Conservation (phyloP, 2,888 invertebrate species). For the Dascillus cervinus region DNA sequence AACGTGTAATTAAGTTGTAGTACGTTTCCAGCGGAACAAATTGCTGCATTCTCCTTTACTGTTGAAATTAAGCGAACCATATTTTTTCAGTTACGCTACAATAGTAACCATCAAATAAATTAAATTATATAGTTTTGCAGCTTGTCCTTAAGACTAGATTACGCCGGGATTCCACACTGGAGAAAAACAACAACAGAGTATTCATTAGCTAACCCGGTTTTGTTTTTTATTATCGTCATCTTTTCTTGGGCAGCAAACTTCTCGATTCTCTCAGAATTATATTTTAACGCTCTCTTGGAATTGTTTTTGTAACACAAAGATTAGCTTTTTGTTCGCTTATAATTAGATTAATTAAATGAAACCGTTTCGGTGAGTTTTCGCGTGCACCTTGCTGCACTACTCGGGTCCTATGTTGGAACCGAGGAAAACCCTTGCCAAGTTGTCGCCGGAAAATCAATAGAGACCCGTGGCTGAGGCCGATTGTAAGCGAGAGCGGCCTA, state of each 20-base stretch:
- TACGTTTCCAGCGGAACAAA: conserved; percentile 22
- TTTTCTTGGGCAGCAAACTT: too few relatives aligned
- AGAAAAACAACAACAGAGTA: too few relatives aligned
- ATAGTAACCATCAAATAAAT: conserved; percentile 19
- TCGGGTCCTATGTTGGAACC: conserved; percentile 20
- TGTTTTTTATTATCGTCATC: too few relatives aligned
- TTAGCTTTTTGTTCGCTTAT: too few relatives aligned
- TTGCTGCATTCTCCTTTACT: conserved; percentile 20
- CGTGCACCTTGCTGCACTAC: conserved; percentile 9
- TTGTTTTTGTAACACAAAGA: too few relatives aligned
- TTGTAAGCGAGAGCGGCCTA: conserved; percentile 19
- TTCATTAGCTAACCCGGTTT: too few relatives aligned
- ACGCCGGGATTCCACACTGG: too few relatives aligned
- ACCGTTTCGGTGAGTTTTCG: conserved; percentile 7
- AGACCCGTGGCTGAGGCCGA: conserved; percentile 23
- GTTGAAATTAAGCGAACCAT: conserved; percentile 20
- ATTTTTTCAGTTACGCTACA: conserved; percentile 18
- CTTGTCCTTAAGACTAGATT: too few relatives aligned
- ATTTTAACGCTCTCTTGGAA: too few relatives aligned
- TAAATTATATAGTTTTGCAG: conserved; percentile 20
- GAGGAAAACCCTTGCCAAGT: conserved; percentile 22
- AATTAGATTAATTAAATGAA: too few relatives aligned
- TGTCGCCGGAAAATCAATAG: conserved; percentile 26
- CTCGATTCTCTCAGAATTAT: too few relatives aligned
- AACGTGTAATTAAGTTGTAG: conserved; percentile 22